A percentile compares a stretch with the other conserved stretches of the same genome.
Evolutionary conservation across 2,888 invertebrate species (phyloP).

Genomic region (Hedychridium roseum): DNA sequence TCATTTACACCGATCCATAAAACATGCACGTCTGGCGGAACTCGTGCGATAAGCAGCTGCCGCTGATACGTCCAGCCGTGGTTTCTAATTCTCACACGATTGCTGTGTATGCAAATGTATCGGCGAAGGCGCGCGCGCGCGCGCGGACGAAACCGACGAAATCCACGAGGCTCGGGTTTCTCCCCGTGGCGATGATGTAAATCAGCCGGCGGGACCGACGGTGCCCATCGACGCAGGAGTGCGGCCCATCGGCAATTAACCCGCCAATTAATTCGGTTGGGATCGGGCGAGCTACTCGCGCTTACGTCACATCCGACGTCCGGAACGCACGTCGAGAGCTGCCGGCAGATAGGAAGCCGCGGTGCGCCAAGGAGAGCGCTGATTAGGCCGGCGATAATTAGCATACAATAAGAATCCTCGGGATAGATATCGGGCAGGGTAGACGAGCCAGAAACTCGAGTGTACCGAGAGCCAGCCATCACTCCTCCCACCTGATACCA

Average conservation of each 20-base stretch:
- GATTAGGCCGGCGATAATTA: conserved; percentile 41
- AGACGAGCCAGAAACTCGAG: conserved; percentile 42
- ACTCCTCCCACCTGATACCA: conserved; percentile 55
- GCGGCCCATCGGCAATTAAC: conserved; percentile 4
- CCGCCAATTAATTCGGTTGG: conserved; percentile 26
- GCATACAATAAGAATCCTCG: conserved; percentile 44
- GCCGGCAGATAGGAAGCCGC: conserved; percentile 1
- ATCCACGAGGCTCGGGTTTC: conserved; percentile 31
- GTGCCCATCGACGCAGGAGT: conserved; percentile 15
- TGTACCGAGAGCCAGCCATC: conserved; percentile 47
- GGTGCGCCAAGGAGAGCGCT: conserved; percentile 33
- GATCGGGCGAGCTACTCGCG: conserved; percentile 11
- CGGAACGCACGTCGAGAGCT: conserved; percentile 4
- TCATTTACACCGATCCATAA: too few species aligned
- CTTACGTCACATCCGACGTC: conserved; percentile 16
- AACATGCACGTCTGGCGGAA: too few species aligned
- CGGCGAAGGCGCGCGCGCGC: too few species aligned
- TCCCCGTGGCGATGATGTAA: conserved; percentile 20
- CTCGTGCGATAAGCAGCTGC: too few species aligned
- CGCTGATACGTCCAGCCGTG: too few species aligned
- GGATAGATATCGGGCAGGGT: conserved; percentile 34
- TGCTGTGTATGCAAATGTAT: conserved; percentile 32
- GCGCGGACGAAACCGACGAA: conserved; percentile 19
- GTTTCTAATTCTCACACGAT: conserved; percentile 44
- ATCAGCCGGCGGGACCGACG: conserved; percentile 16